These are phyloP conservation scores for Leucosticte australis DNA, from an alignment of 2,113 vertebrate genomes.

Conservation along the genomic window DNA sequence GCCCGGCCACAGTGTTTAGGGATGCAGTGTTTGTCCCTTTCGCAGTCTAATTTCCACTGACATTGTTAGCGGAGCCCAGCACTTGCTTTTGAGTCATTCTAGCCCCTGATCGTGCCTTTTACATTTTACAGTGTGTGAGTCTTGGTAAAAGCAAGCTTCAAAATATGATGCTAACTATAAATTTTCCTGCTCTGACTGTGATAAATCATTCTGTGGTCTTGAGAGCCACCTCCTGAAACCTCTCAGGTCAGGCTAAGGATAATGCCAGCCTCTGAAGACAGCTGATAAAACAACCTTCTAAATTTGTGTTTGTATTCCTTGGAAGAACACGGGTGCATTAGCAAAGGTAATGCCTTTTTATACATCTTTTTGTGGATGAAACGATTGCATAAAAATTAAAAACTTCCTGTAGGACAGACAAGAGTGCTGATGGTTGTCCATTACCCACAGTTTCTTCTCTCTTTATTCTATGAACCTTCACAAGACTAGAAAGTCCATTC, in stretches of 20 bases:
- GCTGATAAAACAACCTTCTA: not conserved
- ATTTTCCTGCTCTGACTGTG: not conserved
- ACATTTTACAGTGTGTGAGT: not conserved
- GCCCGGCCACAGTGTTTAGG: not conserved
- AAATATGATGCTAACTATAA: not conserved
- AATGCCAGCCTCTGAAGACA: not conserved
- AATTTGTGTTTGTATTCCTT: not conserved
- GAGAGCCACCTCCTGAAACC: not conserved
- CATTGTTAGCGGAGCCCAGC: not conserved
- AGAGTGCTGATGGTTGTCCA: not conserved
- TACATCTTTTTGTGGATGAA: not conserved
- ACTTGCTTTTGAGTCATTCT: not conserved
- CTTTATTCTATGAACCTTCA: constrained; percentile 24
- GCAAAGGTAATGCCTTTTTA: not conserved
- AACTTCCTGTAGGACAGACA: not conserved
- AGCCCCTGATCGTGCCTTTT: not conserved
- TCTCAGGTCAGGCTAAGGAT: not conserved
- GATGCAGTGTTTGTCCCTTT: constrained; percentile 26
- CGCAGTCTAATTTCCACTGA: not conserved
- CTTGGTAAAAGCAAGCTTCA: not conserved
- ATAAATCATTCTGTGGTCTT: not conserved
- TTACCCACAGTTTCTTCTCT: not conserved
- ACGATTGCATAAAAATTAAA: not conserved
- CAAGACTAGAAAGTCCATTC: not conserved
- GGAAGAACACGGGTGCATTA: not conserved